Conservation (phyloP, 2,113 vertebrate genomes). For the Callorhinus ursinus region DNA sequence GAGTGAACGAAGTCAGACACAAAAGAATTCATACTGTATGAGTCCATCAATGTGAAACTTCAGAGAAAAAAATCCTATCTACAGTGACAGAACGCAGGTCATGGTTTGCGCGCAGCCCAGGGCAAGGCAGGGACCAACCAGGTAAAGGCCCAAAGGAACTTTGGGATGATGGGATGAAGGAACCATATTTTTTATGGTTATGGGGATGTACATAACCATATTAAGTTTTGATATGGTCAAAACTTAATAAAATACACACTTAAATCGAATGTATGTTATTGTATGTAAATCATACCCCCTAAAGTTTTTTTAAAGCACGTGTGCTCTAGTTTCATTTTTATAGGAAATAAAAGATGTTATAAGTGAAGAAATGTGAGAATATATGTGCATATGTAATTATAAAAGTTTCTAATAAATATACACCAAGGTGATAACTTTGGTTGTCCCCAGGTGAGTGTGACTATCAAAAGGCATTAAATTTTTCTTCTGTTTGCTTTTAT, state of each 20-base stretch:
- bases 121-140: neutral
- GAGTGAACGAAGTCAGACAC: neutral
- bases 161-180: too few relatives aligned
- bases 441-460: neutral
- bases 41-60: neutral
- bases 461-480: neutral
- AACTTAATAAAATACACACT: neutral
- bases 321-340: neutral
- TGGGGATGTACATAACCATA: too few relatives aligned
- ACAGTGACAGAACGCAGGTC: neutral
- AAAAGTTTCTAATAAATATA: neutral
- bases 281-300: neutral
- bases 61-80: neutral
- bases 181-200: neutral
- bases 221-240: too few relatives aligned
- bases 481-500: neutral
- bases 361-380: neutral
- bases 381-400: neutral
- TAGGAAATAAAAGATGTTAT: neutral
- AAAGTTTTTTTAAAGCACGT: neutral
- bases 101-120: neutral
- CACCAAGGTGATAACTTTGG: neutral
- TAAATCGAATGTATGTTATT: neutral
- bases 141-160: neutral
- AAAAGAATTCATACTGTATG: neutral